These are phyloP conservation scores for Columba livia DNA, from an alignment of 2,113 vertebrate species.

Conservation along the genomic window DNA sequence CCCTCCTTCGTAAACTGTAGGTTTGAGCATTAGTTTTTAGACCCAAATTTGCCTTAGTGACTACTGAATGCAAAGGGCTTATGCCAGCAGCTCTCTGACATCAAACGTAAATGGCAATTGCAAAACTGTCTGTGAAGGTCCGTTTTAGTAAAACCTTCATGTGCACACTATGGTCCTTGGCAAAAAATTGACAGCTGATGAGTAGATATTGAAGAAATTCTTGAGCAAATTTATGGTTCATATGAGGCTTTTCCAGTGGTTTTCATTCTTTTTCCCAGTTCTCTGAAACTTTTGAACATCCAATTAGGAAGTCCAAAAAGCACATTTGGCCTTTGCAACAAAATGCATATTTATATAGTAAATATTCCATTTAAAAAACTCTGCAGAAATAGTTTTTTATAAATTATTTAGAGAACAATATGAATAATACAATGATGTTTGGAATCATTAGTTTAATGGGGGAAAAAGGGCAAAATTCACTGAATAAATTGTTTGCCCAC, in stretches of 20 bases:
- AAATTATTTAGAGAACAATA: not conserved
- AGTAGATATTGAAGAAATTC: not conserved
- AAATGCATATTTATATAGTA: not conserved
- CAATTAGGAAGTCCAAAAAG: not conserved
- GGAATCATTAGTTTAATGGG: not conserved
- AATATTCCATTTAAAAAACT: not conserved
- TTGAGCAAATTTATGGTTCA: not conserved
- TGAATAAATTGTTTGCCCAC: not conserved
- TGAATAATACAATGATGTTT: not conserved
- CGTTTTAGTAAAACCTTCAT: not conserved
- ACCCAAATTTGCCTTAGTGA: not conserved
- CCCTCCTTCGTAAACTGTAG: rapidly evolving
- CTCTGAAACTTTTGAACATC: not conserved
- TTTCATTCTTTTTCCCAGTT: not conserved
- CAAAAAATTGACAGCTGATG: not conserved
- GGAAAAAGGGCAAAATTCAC: not conserved
- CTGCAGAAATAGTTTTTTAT: not conserved
- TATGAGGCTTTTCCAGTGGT: not conserved
- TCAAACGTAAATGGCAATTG: not conserved
- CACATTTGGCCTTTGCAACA: not conserved
- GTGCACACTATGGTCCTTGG: not conserved
- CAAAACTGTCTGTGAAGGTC: not conserved
- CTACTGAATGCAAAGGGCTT: not conserved
- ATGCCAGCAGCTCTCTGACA: not conserved
- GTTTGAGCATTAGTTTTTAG: not conserved